phyloP scores from a whole-genome alignment of 2,888 invertebrate genomes.

The Julus scandinavius region DNA sequence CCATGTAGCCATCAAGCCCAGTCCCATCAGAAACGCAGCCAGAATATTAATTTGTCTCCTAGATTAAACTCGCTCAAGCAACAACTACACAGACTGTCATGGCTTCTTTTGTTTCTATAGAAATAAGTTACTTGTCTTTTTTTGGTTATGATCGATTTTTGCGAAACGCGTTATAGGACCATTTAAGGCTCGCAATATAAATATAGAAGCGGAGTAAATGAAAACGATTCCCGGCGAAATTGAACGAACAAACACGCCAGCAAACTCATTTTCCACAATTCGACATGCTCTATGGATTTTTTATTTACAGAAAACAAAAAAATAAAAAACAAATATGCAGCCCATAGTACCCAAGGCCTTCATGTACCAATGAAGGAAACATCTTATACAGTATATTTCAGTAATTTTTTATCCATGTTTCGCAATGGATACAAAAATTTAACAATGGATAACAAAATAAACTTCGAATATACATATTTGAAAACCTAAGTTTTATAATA shows the following conservation, averaged over 20 bases:
- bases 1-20: background rate
- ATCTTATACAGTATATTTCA: background rate
- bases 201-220: background rate
- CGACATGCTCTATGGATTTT: background rate
- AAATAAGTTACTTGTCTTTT: background rate
- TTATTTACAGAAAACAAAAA: background rate
- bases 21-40: background rate
- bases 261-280: background rate
- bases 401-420: background rate
- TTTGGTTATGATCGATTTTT: background rate
- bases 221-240: background rate
- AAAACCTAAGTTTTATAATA: too few relatives aligned
- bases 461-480: background rate
- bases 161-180: background rate
- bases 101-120: background rate
- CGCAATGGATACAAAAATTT: background rate
- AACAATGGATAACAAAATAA: background rate
- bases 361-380: background rate
- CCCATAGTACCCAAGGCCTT: background rate
- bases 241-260: background rate
- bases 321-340: background rate
- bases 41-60: background rate
- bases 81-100: background rate
- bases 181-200: background rate
- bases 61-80: background rate